Conservation (phyloP, 2,888 invertebrate species). For the Zhengitettix transpicula region DNA sequence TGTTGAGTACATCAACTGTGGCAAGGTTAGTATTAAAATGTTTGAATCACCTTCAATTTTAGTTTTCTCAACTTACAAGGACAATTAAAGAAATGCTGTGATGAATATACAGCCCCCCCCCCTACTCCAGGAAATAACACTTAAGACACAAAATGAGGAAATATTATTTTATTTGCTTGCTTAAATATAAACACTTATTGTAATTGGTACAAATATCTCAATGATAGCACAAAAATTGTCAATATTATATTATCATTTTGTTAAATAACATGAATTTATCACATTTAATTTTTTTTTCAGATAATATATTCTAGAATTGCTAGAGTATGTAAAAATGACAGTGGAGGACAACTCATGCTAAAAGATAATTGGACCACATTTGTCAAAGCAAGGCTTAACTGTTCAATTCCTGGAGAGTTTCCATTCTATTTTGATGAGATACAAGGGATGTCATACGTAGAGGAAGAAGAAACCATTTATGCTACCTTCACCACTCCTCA, state of each 20-base stretch:
- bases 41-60: too few relatives aligned
- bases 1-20: conserved; percentile 84
- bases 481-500: conserved; percentile 72
- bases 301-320: conserved; percentile 79
- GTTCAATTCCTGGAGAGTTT: conserved; percentile 67
- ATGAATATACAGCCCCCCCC: too few relatives aligned
- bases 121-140: too few relatives aligned
- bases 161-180: too few relatives aligned
- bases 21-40: conserved; percentile 48
- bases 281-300: conserved; percentile 26
- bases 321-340: conserved; percentile 79
- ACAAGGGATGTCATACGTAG: conserved; percentile 64
- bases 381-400: conserved; percentile 68
- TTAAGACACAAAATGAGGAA: too few relatives aligned
- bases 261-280: not conserved
- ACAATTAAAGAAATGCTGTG: too few relatives aligned
- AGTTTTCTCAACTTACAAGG: too few relatives aligned
- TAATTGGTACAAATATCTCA: too few relatives aligned
- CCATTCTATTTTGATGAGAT: conserved; percentile 81
- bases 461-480: conserved; percentile 60
- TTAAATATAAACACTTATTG: too few relatives aligned
- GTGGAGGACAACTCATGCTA: conserved; percentile 51
- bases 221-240: too few relatives aligned
- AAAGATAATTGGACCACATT: conserved; percentile 86
- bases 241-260: too few relatives aligned